Conservation (phyloP, 2,888 invertebrate genomes). For the Ochropacha duplaris region DNA sequence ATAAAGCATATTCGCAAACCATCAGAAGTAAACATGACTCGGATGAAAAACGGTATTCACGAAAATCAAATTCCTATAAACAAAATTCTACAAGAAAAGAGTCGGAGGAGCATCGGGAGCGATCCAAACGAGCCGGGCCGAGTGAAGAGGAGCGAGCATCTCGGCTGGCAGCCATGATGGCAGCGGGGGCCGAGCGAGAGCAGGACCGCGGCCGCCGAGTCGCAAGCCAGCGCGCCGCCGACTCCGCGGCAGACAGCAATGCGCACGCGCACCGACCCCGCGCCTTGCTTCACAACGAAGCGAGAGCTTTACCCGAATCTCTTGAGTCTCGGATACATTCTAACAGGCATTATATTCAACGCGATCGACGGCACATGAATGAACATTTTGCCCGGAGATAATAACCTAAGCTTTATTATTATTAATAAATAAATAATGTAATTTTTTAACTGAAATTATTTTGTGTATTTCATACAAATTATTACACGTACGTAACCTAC, state of each 20-base stretch:
- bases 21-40: background rate
- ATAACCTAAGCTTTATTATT: constrained; percentile 6
- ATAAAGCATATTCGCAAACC: background rate
- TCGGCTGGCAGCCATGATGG: constrained; percentile 89
- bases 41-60: background rate
- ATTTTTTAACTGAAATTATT: too few species aligned
- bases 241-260: constrained; percentile 50
- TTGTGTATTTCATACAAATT: too few species aligned
- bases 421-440: too few species aligned
- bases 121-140: constrained; percentile 33
- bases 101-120: constrained; percentile 27
- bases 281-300: constrained; percentile 84
- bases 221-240: constrained; percentile 84
- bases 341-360: constrained; percentile 95
- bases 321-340: constrained; percentile 93
- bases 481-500: too few species aligned
- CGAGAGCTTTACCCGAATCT: constrained; percentile 84
- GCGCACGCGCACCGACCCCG: constrained; percentile 83
- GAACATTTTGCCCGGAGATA: constrained; percentile 90
- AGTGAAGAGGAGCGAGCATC: constrained; percentile 83
- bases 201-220: constrained; percentile 85
- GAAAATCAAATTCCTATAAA: background rate
- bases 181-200: constrained; percentile 89
- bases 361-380: constrained; percentile 91
- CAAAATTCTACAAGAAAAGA: constrained; percentile 23